Evolutionary conservation across 2,888 invertebrate species (phyloP).

Genomic region (Venustoraphidia nigricollis): DNA sequence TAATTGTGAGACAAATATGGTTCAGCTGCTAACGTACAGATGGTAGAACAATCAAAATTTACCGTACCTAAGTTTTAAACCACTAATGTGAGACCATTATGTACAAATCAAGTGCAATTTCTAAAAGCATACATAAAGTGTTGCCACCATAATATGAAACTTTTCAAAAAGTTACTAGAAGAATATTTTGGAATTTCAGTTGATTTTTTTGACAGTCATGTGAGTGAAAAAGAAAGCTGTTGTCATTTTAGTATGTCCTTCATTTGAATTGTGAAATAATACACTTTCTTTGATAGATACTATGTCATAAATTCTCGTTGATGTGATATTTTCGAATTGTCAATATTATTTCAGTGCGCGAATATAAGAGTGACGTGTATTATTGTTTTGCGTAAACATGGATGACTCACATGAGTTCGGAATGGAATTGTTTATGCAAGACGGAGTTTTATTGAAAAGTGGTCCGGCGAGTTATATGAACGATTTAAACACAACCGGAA

Average conservation of each 20-base stretch:
- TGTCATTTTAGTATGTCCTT: background rate
- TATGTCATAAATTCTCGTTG: background rate
- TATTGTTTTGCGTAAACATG: slow-evolving; percentile 12
- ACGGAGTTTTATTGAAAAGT: slow-evolving; percentile 58
- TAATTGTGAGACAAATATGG: no score
- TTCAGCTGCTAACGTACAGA: no score
- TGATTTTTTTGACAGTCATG: no score
- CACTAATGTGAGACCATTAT: no score
- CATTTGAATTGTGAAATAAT: background rate
- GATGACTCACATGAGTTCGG: slow-evolving; percentile 19
- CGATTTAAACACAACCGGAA: slow-evolving; percentile 50
- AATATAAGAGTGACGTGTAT: background rate
- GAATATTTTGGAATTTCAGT: no score
- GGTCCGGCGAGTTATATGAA: slow-evolving; percentile 43
- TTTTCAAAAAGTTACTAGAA: no score
- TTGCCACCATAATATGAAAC: no score
- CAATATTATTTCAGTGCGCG: background rate
- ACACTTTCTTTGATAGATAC: background rate
- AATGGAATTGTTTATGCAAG: slow-evolving; percentile 59
- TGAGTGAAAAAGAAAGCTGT: no score
- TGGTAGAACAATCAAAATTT: no score
- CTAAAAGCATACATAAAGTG: no score
- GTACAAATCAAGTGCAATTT: no score
- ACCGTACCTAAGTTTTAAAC: no score
- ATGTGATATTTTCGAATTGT: background rate